Conservation (phyloP, 1,140 invertebrate genomes). For the Drosophila baimaii region DNA sequence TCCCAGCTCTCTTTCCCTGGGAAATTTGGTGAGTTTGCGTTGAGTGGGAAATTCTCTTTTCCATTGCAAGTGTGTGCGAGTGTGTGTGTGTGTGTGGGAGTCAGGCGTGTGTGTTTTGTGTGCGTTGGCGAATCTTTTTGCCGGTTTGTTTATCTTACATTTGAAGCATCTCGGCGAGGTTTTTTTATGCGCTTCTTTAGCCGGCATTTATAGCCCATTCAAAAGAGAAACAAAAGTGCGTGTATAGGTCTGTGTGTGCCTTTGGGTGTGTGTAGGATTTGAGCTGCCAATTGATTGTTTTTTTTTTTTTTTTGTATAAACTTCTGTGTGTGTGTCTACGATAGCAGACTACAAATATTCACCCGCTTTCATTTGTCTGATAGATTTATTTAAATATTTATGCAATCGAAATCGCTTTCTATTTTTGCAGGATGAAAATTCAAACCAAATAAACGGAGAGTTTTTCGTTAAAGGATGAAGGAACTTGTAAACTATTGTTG, state of each 20-base stretch:
- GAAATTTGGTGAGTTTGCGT: constrained; percentile 65
- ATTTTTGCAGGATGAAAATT: constrained; percentile 3
- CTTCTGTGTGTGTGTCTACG: constrained; percentile 9
- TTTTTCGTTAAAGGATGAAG: background rate
- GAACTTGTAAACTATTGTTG: background rate
- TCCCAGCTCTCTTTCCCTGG: background rate
- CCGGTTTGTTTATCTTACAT: constrained; percentile 70
- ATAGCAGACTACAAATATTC: constrained; percentile 60
- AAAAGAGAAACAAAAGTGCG: constrained; percentile 51
- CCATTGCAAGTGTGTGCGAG: background rate
- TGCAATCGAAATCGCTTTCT: constrained; percentile 12
- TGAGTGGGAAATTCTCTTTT: constrained; percentile 28
- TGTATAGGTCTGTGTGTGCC: constrained; percentile 6
- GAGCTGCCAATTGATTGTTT: constrained; percentile 56
- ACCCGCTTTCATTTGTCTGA: constrained; percentile 42
- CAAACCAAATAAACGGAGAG: background rate
- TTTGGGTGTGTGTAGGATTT: constrained; percentile 23
- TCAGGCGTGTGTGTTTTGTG: background rate
- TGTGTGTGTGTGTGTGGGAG: constrained; percentile 6
- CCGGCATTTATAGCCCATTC: constrained; percentile 56
- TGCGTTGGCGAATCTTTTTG: constrained; percentile 42
- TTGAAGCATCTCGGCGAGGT: constrained; percentile 38
- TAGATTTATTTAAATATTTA: constrained; percentile 61
- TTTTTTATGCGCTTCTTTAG: constrained; percentile 57
- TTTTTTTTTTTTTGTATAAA: constrained; percentile 46